These are phyloP conservation scores for Heliothis virescens DNA, from an alignment of 1,140 invertebrate species.

Conservation along the genomic window DNA sequence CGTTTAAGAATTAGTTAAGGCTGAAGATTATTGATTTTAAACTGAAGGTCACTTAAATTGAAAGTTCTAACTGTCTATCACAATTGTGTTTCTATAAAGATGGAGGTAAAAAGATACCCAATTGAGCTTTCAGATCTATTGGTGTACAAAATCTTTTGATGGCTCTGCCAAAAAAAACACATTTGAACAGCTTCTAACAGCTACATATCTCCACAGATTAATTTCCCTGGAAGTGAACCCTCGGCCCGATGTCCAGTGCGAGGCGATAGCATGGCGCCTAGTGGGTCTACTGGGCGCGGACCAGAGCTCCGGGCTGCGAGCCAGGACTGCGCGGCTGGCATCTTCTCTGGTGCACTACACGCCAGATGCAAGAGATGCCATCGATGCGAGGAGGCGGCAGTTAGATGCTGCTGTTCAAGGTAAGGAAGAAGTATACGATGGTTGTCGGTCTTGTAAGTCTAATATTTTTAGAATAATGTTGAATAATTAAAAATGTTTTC, in stretches of 20 bases:
- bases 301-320: constrained; percentile 87
- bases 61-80: too few species aligned
- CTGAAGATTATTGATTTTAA: neutral
- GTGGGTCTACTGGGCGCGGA: constrained; percentile 92
- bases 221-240: constrained; percentile 87
- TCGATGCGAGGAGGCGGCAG: constrained; percentile 89
- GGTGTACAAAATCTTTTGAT: neutral
- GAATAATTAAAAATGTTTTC: too few species aligned
- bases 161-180: neutral
- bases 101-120: too few species aligned
- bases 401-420: constrained; percentile 94
- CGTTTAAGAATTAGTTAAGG: neutral
- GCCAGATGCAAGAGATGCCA: constrained; percentile 84
- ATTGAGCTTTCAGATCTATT: too few species aligned
- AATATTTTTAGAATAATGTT: neutral
- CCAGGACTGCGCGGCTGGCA: constrained; percentile 86
- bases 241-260: constrained; percentile 89
- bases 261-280: constrained; percentile 92
- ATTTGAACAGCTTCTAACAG: neutral
- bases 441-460: neutral
- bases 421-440: constrained; percentile 53
- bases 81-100: too few species aligned
- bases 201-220: constrained; percentile 76
- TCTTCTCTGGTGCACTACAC: constrained; percentile 87
- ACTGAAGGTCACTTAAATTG: too few species aligned